These are phyloP conservation scores for Patiria miniata DNA, from an alignment of 35 echinoderm and acorn worm species.

Conservation along the genomic window DNA sequence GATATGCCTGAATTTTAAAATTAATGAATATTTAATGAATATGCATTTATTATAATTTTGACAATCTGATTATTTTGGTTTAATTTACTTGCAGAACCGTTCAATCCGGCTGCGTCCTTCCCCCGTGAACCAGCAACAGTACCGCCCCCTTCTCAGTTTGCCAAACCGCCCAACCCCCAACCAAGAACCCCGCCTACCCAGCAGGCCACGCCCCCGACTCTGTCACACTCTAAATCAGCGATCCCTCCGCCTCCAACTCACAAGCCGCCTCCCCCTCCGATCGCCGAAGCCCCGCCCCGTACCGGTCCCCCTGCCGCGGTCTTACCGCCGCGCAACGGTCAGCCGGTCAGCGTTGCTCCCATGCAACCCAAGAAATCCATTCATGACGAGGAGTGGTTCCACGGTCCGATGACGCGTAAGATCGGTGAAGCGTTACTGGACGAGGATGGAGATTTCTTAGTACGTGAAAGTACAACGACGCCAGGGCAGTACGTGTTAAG, in stretches of 20 bases:
- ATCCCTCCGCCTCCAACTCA: background rate
- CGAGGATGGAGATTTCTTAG: constrained; percentile 95
- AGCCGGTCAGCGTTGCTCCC: background rate
- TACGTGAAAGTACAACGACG: constrained; percentile 92
- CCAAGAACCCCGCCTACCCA: background rate
- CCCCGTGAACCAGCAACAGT: background rate
- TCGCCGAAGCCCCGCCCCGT: background rate
- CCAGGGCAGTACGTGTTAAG: constrained; percentile 97
- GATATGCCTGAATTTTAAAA: too few species aligned
- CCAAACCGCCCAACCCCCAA: background rate
- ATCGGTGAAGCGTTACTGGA: constrained; percentile 83
- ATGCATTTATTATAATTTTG: too few species aligned
- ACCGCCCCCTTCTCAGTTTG: constrained; percentile 24
- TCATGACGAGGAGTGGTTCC: constrained; percentile 87
- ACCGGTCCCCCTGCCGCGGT: background rate
- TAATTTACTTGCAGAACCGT: constrained; percentile 56
- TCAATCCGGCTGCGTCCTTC: constrained; percentile 63
- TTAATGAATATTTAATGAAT: too few species aligned
- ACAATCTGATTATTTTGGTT: background rate
- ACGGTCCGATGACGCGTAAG: constrained; percentile 91
- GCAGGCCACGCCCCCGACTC: background rate
- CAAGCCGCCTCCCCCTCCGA: background rate
- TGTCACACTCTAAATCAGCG: background rate
- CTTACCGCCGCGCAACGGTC: background rate
- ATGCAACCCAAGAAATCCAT: constrained; percentile 35